Evolutionary conservation across 2,888 invertebrate genomes (phyloP).

Genomic region (Phalera bucephala): DNA sequence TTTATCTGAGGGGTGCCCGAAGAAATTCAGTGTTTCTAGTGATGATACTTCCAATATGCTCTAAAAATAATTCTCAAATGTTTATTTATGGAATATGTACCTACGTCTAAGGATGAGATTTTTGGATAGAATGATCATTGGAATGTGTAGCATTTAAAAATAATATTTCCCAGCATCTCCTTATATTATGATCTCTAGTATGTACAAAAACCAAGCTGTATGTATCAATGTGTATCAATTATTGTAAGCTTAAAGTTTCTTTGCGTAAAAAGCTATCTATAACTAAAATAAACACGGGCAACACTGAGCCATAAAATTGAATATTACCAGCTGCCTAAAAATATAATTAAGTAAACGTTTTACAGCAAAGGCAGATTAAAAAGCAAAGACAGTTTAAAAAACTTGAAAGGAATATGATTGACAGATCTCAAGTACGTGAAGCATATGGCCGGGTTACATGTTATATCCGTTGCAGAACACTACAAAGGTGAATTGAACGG

Average conservation of each 20-base stretch:
- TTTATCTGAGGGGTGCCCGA: slow-evolving; percentile 67
- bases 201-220: too few relatives aligned
- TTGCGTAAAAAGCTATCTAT: too few relatives aligned
- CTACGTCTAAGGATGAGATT: slow-evolving; percentile 3
- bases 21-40: slow-evolving; percentile 54
- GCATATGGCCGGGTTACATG: slow-evolving; percentile 19
- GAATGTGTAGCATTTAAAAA: too few relatives aligned
- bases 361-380: not conserved
- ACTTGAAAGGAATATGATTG: slow-evolving; percentile 1
- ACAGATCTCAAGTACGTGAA: slow-evolving; percentile 5
- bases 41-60: slow-evolving; percentile 48
- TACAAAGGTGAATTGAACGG: slow-evolving; percentile 29
- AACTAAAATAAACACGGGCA: too few relatives aligned
- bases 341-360: not conserved
- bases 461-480: slow-evolving; percentile 48
- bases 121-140: slow-evolving; percentile 8
- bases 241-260: too few relatives aligned
- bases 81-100: slow-evolving; percentile 35
- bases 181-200: too few relatives aligned
- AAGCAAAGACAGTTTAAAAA: too few relatives aligned
- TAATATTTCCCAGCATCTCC: too few relatives aligned
- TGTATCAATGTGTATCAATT: too few relatives aligned
- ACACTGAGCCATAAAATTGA: too few relatives aligned
- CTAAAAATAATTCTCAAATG: slow-evolving; percentile 32
- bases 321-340: not conserved